A percentile compares a stretch with the other conserved stretches of the same genome.
These are phyloP conservation scores for Hypotaenidia okinawae DNA, from an alignment of 2,797 vertebrate species.

Conservation along the genomic window DNA sequence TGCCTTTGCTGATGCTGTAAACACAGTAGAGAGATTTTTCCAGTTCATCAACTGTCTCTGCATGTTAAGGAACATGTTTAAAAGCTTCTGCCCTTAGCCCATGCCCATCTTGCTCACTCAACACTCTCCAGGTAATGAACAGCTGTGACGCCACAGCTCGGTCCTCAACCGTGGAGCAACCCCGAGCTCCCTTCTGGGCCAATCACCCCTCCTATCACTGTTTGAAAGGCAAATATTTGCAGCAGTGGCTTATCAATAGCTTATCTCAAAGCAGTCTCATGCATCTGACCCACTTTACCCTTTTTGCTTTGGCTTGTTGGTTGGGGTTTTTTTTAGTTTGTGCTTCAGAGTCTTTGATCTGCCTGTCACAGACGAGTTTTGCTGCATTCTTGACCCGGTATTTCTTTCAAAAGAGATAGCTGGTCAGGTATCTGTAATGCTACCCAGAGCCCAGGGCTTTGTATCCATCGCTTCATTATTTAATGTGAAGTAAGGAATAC, in stretches of 20 bases:
- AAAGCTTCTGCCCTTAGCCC: not conserved
- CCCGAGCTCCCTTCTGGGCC: not conserved
- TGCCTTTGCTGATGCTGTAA: not conserved
- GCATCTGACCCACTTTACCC: not conserved
- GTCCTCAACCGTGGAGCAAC: not conserved
- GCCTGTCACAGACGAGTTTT: not conserved
- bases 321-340: not conserved
- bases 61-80: not conserved
- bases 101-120: not conserved
- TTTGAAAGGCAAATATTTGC: slow-evolving; percentile 20
- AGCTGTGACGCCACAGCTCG: not conserved
- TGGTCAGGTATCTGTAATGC: not conserved
- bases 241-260: slow-evolving; percentile 29
- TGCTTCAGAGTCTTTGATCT: slow-evolving; percentile 6
- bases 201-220: not conserved
- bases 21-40: not conserved
- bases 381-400: slow-evolving; percentile 21
- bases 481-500: not conserved
- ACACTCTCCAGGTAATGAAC: rapidly evolving
- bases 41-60: not conserved
- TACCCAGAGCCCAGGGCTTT: not conserved
- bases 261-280: slow-evolving; percentile 38
- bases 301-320: too few species aligned
- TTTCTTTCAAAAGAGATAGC: not conserved
- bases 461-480: not conserved